Evolutionary conservation across 2,113 vertebrate genomes (phyloP), one percentile per base, ranked within the genome.

Genomic region (Rhipidura dahli): DNA sequence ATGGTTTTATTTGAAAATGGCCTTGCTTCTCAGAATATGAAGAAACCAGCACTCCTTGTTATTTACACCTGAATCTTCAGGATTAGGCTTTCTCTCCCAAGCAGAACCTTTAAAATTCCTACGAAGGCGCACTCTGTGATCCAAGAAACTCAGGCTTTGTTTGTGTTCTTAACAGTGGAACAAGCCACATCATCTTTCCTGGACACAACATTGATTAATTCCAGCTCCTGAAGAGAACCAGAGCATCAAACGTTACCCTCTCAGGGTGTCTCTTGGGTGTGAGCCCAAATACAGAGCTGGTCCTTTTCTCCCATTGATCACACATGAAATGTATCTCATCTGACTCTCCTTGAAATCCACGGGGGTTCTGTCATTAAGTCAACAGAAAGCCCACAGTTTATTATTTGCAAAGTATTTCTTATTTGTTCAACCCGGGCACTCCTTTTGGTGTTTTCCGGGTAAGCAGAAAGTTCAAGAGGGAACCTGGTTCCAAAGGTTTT

Each of bases 351-450:
- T 93, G 89, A 95, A 96, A 63, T 85, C 64, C 3, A 7, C 21
- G 66, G 66, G 79, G 53, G 65, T 93, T 89, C 84, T 94, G 76
- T 73, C 60, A 72, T 54, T 87, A 91, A 70, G 42, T 61, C 93
- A 94, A 83, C 51, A 94, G 37, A 59, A 79, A 78, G 79, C 59
- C 71, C 77, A 59, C 5, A 23, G 80, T 94, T 94, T 90, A 78
- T 94, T 96, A 92, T 94, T 87, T 68, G 65, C 89, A 73, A 65
- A 61, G 50, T 51, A 45, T 89, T 96, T 96, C 83, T 87, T 96
- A 90, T 93, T 97, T 95, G 60, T 72, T 85, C 91, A 94, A 90
- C 88, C 65, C 9, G 0, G 71, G 69, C 80, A 31, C 51, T 68
- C 76, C 22, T 87, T 91, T 90, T 84, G 47, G 40, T 63, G 44